phyloP scores from a whole-genome alignment of 1,140 invertebrate genomes.

The Schmidtea mediterranea region DNA sequence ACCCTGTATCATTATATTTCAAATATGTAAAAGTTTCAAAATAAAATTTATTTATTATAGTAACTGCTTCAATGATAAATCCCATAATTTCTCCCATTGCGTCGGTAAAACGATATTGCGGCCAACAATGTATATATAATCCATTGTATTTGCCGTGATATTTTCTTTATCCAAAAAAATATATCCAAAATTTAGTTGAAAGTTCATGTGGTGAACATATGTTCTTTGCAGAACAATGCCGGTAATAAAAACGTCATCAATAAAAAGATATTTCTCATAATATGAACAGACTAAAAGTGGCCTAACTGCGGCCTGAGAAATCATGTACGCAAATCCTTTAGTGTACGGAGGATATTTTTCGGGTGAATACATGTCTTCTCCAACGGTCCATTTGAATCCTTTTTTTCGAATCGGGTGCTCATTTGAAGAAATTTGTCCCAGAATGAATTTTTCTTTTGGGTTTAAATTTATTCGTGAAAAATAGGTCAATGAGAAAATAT shows the following conservation, averaged over 20 bases:
- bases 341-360: constrained; percentile 27
- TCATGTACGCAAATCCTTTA: constrained; percentile 23
- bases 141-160: no score
- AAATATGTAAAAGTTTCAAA: no score
- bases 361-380: constrained; percentile 18
- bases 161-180: no score
- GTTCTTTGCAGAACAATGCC: constrained; percentile 11
- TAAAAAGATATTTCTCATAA: constrained; percentile 20
- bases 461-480: background rate
- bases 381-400: constrained; percentile 26
- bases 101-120: no score
- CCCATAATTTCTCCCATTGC: no score
- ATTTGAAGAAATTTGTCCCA: constrained; percentile 10
- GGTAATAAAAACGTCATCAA: constrained; percentile 26
- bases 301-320: constrained; percentile 19
- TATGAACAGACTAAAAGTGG: constrained; percentile 16
- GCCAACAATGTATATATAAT: no score
- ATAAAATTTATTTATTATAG: no score
- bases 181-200: no score
- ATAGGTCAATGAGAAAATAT: constrained; percentile 31
- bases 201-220: no score
- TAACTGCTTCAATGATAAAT: no score
- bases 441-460: background rate
- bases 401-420: constrained; percentile 18
- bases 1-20: no score